Conservation (phyloP, 2,888 invertebrate genomes). For the Habrosyne pyritoides region DNA sequence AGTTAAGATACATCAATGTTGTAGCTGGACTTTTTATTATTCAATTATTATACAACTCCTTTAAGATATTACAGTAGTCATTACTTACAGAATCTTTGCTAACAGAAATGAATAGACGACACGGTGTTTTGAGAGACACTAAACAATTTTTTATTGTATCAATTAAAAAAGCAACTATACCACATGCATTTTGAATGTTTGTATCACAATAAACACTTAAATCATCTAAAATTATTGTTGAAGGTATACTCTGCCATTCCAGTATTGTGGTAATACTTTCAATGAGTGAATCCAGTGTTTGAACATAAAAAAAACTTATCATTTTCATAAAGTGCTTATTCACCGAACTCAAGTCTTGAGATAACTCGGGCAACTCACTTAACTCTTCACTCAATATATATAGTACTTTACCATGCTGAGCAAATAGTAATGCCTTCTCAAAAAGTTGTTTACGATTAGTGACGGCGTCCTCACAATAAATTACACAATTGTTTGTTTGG, state of each 20-base stretch:
- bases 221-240: conserved; percentile 69
- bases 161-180: conserved; percentile 57
- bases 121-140: conserved; percentile 36
- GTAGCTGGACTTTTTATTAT: neutral
- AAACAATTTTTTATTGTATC: conserved; percentile 61
- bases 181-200: conserved; percentile 64
- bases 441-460: conserved; percentile 65
- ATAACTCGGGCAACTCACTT: conserved; percentile 67
- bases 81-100: conserved; percentile 48
- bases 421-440: conserved; percentile 56
- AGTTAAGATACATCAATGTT: too few species aligned
- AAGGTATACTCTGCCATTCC: conserved; percentile 67
- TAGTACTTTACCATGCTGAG: conserved; percentile 67
- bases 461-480: conserved; percentile 50
- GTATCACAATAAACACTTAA: conserved; percentile 56
- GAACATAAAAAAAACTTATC: conserved; percentile 73
- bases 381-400: conserved; percentile 67
- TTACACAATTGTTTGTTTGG: conserved; percentile 31
- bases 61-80: conserved; percentile 53
- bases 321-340: conserved; percentile 72
- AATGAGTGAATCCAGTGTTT: conserved; percentile 55
- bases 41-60: conserved; percentile 48
- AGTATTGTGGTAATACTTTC: conserved; percentile 64
- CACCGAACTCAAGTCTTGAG: conserved; percentile 58
- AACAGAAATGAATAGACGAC: conserved; percentile 55